Evolutionary conservation across 2,113 vertebrate species (phyloP), one percentile per base, ranked within the genome.

Genomic region (Sterna hirundo): DNA sequence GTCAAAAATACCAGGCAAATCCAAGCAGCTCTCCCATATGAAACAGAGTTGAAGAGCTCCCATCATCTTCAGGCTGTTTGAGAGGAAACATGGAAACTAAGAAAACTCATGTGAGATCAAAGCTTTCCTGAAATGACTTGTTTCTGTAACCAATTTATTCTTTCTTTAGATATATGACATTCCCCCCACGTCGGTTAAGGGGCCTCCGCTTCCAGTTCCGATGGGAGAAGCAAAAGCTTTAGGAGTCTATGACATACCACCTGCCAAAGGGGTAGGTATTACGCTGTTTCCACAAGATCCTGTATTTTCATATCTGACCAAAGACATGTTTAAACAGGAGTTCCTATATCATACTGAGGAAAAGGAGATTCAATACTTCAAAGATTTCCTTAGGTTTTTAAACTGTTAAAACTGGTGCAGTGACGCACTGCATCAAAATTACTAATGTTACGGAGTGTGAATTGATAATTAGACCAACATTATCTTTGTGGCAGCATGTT

Each of bases 121-220:
- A 65, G 44, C 38, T 80, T 79, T 75, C 26, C n/a, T 14, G 32
- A 72, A 27, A 26, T 55, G 44, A 54, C 71, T 91, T 80, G 27
- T 54, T 92, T 84, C 55, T 47, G 7, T 97, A 89, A 98, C 26
- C 8, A 30, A 0, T 54, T 58, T 91, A 23, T 96, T 96, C 88
- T 96, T 90, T 84, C 81, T 92, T 51, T 96, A 99, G 99, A 98
- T 99, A n/a, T 99, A 99, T 12, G 99, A 99, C 90, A 97, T 99
- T 79, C 99, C 99, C 34, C 98, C 99, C 5, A 96, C 98, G 49
- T 98, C 98, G 2, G 85, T 97, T 94, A 98, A 98, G 83, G 98
- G 97, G 23, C 86, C 97, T 32, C 38, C 64, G 29, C 97, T 97
- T 94, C 92, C 97, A 9, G 91, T 95, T 92, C 98, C 98, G 25